phyloP scores from a whole-genome alignment of 1,140 invertebrate genomes.

The Amyelois transitella region DNA sequence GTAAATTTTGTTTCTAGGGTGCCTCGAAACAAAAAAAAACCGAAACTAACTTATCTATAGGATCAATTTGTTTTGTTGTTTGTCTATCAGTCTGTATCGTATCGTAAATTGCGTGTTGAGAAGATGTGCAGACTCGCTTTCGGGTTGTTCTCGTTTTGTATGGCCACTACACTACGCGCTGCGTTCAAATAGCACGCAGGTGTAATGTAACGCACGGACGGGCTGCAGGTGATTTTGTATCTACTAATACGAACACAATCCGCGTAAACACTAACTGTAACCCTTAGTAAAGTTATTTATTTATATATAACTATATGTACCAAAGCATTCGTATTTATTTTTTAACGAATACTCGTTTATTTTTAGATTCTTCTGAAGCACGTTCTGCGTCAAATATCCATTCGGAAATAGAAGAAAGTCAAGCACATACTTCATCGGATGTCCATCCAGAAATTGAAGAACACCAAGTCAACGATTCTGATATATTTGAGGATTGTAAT shows the following conservation, averaged over 20 bases:
- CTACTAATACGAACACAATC: slow-evolving; percentile 21
- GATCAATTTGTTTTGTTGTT: slow-evolving; percentile 22
- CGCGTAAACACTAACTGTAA: slow-evolving; percentile 16
- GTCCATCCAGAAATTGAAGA: slow-evolving; percentile 22
- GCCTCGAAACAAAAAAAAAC: too few species aligned
- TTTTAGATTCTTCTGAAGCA: slow-evolving; percentile 29
- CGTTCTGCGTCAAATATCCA: slow-evolving; percentile 22
- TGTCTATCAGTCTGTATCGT: slow-evolving; percentile 21
- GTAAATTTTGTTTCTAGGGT: too few species aligned
- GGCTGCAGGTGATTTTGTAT: slow-evolving; percentile 21
- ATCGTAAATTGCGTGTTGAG: slow-evolving; percentile 21
- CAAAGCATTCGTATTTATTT: slow-evolving; percentile 21
- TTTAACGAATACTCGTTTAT: slow-evolving; percentile 20
- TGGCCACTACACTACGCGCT: slow-evolving; percentile 21
- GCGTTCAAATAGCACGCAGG: slow-evolving; percentile 21
- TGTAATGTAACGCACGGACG: slow-evolving; percentile 18
- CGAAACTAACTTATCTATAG: too few species aligned
- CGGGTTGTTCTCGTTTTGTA: slow-evolving; percentile 19
- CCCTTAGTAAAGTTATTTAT: slow-evolving; percentile 19
- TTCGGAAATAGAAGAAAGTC: slow-evolving; percentile 23
- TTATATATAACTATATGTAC: slow-evolving; percentile 18
- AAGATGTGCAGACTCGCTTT: slow-evolving; percentile 20
- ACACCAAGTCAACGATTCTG: slow-evolving; percentile 22
- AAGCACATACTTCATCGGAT: slow-evolving; percentile 21
- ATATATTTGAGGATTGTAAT: slow-evolving; percentile 22